Percentiles rank a stretch among this genome's conserved stretches.
Evolutionary conservation across 2,797 vertebrate genomes (phyloP).

Genomic region (Sternotherus odoratus): DNA sequence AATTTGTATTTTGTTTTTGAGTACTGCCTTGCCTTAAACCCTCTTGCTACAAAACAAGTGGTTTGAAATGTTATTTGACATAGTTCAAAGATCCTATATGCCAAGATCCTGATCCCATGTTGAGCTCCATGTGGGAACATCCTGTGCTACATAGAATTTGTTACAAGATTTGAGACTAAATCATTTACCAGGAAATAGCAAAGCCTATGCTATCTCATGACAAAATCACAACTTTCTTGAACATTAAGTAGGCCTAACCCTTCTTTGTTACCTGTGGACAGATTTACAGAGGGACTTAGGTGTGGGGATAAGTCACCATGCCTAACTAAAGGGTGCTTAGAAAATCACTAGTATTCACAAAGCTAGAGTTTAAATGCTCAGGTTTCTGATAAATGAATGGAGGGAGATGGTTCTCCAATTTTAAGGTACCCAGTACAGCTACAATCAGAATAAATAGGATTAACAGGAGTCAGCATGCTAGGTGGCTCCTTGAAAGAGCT

Average conservation of each 20-base stretch:
- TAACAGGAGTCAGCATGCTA: background rate
- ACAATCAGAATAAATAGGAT: background rate
- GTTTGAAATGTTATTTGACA: background rate
- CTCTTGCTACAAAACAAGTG: background rate
- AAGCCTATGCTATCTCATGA: background rate
- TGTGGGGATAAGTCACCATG: background rate
- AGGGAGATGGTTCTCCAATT: too few species aligned
- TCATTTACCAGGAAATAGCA: background rate
- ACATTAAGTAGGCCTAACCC: background rate
- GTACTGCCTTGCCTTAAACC: background rate
- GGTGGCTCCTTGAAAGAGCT: background rate
- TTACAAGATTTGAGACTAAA: background rate
- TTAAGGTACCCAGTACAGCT: too few species aligned
- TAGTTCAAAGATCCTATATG: rapidly evolving
- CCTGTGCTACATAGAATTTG: background rate
- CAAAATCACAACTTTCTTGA: background rate
- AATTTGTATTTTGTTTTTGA: background rate
- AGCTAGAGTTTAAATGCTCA: background rate
- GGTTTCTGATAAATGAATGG: background rate
- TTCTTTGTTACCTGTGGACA: too few species aligned
- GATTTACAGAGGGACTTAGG: background rate
- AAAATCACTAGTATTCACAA: background rate
- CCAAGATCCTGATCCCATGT: rapidly evolving
- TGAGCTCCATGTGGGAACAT: background rate
- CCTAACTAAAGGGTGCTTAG: background rate